Percentiles rank a stretch among this genome's conserved stretches.
These are phyloP conservation scores for Tarsius wallacei DNA, from an alignment of 2,797 vertebrate genomes.

Conservation along the genomic window DNA sequence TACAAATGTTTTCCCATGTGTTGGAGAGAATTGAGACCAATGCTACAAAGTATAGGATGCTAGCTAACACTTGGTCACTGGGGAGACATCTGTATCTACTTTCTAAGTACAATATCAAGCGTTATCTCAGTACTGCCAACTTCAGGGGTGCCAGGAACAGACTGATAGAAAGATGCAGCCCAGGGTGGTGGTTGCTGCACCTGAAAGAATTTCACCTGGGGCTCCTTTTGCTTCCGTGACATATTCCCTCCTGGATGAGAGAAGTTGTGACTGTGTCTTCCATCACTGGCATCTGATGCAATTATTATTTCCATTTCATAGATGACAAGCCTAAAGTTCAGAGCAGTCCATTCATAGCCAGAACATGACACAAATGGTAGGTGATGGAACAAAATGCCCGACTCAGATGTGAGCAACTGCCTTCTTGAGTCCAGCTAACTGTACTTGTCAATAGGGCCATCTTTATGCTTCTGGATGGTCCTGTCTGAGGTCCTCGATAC, in stretches of 20 bases:
- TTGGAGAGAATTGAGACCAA: rapidly evolving
- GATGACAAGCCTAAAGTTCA: too few relatives aligned
- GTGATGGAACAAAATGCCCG: too few relatives aligned
- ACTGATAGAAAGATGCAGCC: neutral
- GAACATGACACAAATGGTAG: neutral
- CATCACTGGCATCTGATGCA: neutral
- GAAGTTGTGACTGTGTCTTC: neutral
- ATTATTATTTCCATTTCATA: rapidly evolving
- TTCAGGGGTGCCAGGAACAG: neutral
- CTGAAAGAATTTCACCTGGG: neutral
- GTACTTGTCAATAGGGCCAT: too few relatives aligned
- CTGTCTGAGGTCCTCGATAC: too few relatives aligned
- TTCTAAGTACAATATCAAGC: neutral
- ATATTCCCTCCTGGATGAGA: neutral
- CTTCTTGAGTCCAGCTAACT: too few relatives aligned
- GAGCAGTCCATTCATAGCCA: neutral
- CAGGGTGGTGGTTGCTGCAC: too few relatives aligned
- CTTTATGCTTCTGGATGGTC: too few relatives aligned
- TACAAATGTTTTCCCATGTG: rapidly evolving
- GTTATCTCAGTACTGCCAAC: rapidly evolving
- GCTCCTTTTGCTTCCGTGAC: neutral
- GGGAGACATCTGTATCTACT: rapidly evolving
- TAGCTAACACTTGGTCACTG: rapidly evolving
- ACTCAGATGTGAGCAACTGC: too few relatives aligned
- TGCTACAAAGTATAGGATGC: rapidly evolving